Base-by-base conservation (phyloP, 2,888 invertebrate genomes). In the Ormyrus thymus region DNA sequence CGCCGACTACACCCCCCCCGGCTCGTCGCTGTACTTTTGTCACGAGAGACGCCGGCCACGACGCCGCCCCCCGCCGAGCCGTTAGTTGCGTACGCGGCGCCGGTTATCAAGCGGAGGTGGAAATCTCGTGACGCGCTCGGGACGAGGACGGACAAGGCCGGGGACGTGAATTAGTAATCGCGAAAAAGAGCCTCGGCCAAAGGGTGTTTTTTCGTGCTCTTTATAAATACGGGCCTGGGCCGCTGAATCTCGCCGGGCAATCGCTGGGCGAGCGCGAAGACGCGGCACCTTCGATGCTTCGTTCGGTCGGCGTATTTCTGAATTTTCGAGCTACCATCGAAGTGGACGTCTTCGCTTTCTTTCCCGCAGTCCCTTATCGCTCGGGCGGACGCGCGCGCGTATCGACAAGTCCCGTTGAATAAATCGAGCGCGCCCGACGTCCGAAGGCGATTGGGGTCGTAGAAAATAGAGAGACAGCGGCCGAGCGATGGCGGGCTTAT, bases 391-490 rank as follows among this genome's bases (percentile, higher is more conserved):
- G 4, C 29, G 29, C 56, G 6, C 81, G 81, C 83, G 82, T 85
- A 86, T 86, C 84, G 85, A 84, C 85, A 85, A 83, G 80, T 83
- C 83, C 86, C 84, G 84, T 83, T 83, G 82, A 83, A 86, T 83
- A 83, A 85, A 83, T 81, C 84, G 53, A 66, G 45, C 15, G 45
- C 7, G 45, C 58, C 83, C 81, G 83, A 58, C 46, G 4, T 82
- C 7, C 13, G 82, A 83, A 82, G 83, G 80, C 83, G 85, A 89
- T 89, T 86, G 87, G 85, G 88, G 87, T 87, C 87, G 88, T 82
- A 75, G 84, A 75, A 56, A 71, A 71, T 73, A 68, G 79, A 65
- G 76, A 78, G 61, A 68, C 51, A 5, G 50, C 65, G 29, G 78
- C 72, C 86, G 82, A 82, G 64, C 66, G 79, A 74, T 84, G 84